phyloP scores from a whole-genome alignment of 1,140 invertebrate genomes.

The Callitettix versicolor region DNA sequence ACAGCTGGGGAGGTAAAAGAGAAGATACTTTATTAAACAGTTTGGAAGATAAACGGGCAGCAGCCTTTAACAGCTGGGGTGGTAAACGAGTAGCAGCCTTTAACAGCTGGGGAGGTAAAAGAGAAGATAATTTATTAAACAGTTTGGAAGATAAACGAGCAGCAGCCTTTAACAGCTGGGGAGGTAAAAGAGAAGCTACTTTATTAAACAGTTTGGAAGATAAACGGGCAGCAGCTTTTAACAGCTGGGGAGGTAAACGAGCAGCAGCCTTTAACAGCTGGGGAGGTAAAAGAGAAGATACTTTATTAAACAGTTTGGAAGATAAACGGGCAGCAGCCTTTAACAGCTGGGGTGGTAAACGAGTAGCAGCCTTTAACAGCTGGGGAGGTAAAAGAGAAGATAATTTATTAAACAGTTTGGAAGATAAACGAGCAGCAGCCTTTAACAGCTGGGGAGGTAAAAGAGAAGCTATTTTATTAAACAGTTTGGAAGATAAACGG shows the following conservation, averaged over 20 bases:
- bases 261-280: no score
- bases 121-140: background rate
- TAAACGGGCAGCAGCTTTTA: slow-evolving; percentile 10
- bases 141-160: slow-evolving; percentile 11
- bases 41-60: no score
- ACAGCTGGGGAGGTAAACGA: no score
- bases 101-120: slow-evolving; percentile 20
- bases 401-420: background rate
- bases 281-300: no score
- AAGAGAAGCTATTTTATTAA: slow-evolving; percentile 22
- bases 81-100: no score
- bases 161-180: slow-evolving; percentile 2
- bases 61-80: no score
- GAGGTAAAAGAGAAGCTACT: background rate
- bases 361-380: slow-evolving; percentile 3
- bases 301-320: slow-evolving; percentile 23
- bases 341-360: slow-evolving; percentile 6
- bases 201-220: no score
- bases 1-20: no score
- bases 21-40: no score
- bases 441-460: slow-evolving; percentile 29
- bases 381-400: background rate
- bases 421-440: slow-evolving; percentile 13
- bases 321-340: slow-evolving; percentile 12
- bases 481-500: slow-evolving; percentile 23